Evolutionary conservation across 2,113 vertebrate species (phyloP), one percentile per base, ranked within the genome.

Genomic region (Zeus faber): DNA sequence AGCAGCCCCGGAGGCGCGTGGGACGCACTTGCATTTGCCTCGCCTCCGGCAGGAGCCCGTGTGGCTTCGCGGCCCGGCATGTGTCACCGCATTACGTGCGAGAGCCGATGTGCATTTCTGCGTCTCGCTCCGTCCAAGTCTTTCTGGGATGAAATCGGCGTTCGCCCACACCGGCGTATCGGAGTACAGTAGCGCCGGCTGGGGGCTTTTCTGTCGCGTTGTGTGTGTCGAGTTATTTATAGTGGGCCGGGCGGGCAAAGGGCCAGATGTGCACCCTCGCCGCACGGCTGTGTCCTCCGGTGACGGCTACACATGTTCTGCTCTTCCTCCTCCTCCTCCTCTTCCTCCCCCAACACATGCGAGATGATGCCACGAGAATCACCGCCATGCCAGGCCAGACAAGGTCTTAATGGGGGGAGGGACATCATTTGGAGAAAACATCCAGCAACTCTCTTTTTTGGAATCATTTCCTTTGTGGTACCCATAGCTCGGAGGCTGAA

Each of bases 201-300:
- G 16, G 29, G 33, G 67, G 71, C 70, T 9, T 64, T 67, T 69
- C 57, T 50, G 55, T 70, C 69, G 73, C 55, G 70, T 80, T 78
- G 73, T 85, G 64, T 20, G 9, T 51, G 70, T 60, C 26, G 37
- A 53, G 72, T 68, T 90, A 85, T 89, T 87, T 87, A 82, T 86
- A 85, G 75, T 13, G 39, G 39, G 4, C n/a, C 13, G 59, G 55
- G 25, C 26, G 56, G 70, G 60, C 67, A 67, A 41, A 41, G 55
- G 70, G 71, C 78, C 83, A 85, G 71, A 79, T 81, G 73, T 80
- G 79, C 51, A 64, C 74, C 54, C 24, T 48, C 59, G 55, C 62
- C 41, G 47, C 44, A 13, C 59, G 4, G 40, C 60, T 67, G 55
- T 68, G 35, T 70, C 62, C 70, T 72, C 44, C 49, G 59, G 70